Percentiles rank a stretch among this genome's conserved stretches.
Evolutionary conservation across 1,140 invertebrate genomes (phyloP).

Genomic region (Drosophila sucinea): DNA sequence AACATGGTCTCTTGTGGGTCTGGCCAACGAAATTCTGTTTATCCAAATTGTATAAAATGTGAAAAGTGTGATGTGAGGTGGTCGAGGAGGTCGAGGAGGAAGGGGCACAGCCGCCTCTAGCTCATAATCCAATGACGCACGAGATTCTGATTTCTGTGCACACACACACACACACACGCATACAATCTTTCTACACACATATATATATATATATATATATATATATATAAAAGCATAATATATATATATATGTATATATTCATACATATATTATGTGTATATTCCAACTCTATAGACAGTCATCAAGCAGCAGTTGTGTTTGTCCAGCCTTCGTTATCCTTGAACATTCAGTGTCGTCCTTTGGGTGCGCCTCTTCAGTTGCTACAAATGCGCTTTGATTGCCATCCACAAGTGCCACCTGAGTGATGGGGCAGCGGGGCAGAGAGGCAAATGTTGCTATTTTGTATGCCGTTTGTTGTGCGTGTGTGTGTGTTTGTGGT

Average conservation of each 20-base stretch:
- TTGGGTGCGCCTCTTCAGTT: constrained; percentile 33
- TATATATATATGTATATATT: constrained; percentile 1
- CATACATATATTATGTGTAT: neutral
- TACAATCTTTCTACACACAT: constrained; percentile 7
- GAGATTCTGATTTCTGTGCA: constrained; percentile 58
- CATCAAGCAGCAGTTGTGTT: constrained; percentile 41
- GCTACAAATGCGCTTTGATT: constrained; percentile 70
- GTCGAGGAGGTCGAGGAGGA: neutral
- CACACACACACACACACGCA: neutral
- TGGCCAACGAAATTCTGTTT: constrained; percentile 56
- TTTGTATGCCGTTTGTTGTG: constrained; percentile 58
- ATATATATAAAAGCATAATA: constrained; percentile 30
- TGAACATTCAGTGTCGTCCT: constrained; percentile 53
- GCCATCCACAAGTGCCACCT: constrained; percentile 39
- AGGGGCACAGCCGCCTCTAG: constrained; percentile 47
- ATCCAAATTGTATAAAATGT: constrained; percentile 65
- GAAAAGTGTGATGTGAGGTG: constrained; percentile 30
- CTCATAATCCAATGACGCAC: constrained; percentile 78
- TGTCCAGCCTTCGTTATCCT: constrained; percentile 56
- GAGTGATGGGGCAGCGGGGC: constrained; percentile 42
- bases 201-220: constrained; percentile 15
- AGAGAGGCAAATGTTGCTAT: constrained; percentile 31
- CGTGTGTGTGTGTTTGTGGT: constrained; percentile 18
- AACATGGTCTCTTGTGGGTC: constrained; percentile 42
- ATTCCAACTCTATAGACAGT: constrained; percentile 19